Conservation (phyloP, 2,113 vertebrate genomes). For the Cygnus atratus region DNA sequence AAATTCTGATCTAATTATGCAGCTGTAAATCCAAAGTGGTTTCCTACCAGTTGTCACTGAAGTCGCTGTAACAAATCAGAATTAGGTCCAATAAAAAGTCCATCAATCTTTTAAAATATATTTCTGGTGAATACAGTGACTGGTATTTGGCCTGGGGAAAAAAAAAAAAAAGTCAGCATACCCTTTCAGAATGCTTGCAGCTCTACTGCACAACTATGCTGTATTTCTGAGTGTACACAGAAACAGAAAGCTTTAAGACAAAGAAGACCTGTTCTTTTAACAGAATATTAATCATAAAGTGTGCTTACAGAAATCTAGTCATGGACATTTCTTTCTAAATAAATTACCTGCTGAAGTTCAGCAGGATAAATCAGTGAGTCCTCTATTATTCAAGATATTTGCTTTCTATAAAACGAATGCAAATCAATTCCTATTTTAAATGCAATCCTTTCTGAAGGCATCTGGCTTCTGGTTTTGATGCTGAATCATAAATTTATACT, state of each 20-base stretch:
- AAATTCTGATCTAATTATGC: not conserved
- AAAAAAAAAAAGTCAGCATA: accelerated
- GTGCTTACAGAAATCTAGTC: not conserved
- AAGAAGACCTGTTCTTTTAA: not conserved
- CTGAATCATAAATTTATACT: not conserved
- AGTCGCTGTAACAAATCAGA: not conserved
- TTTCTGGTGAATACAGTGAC: not conserved
- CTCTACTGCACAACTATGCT: not conserved
- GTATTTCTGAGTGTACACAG: not conserved
- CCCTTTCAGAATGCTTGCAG: not conserved
- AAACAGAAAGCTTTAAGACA: not conserved
- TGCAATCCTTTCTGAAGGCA: not conserved
- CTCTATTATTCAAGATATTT: not conserved
- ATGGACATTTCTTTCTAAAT: not conserved
- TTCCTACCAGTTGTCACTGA: not conserved
- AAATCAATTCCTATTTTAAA: not conserved
- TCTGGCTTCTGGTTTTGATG: not conserved
- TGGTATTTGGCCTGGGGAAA: not conserved
- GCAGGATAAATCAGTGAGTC: not conserved
- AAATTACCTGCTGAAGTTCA: not conserved
- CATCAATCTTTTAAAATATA: not conserved
- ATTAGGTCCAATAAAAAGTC: not conserved
- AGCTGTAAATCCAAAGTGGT: not conserved
- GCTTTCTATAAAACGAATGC: not conserved
- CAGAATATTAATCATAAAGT: not conserved